These are phyloP conservation scores for Ypsolopha sequella DNA, from an alignment of 2,888 invertebrate species.

Conservation along the genomic window DNA sequence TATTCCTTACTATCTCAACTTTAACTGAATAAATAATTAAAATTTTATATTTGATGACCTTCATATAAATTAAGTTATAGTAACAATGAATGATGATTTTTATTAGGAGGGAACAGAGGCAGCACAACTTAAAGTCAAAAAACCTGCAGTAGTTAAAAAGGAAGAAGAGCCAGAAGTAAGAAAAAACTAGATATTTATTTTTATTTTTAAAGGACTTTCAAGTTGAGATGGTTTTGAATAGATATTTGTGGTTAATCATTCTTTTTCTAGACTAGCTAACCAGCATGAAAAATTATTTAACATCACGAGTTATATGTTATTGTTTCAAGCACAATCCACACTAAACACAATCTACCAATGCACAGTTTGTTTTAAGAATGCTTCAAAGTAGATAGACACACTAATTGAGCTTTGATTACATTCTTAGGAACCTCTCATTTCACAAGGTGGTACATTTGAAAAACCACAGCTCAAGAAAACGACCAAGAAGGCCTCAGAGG, in stretches of 20 bases:
- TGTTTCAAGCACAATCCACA: constrained; percentile 27
- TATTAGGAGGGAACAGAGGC: constrained; percentile 57
- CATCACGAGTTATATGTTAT: constrained; percentile 15
- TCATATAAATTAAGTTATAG: constrained; percentile 2
- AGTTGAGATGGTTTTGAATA: constrained; percentile 45
- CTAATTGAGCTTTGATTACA: constrained; percentile 42
- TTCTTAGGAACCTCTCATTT: constrained; percentile 54
- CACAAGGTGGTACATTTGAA: constrained; percentile 62
- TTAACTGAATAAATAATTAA: background rate
- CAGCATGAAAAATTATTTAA: constrained; percentile 8
- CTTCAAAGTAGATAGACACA: background rate
- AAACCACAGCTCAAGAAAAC: constrained; percentile 62
- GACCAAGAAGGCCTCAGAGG: constrained; percentile 45
- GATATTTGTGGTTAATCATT: constrained; percentile 22
- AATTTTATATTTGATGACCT: background rate
- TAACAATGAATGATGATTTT: constrained; percentile 7
- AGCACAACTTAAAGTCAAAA: constrained; percentile 61
- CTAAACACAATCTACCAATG: constrained; percentile 21
- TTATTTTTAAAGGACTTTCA: background rate
- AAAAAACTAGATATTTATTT: too few relatives aligned
- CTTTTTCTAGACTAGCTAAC: constrained; percentile 7
- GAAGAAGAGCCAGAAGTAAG: constrained; percentile 49
- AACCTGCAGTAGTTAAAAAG: constrained; percentile 54
- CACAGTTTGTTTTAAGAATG: background rate
- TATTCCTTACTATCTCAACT: constrained; percentile 49